Percentiles rank a stretch among this genome's conserved stretches.
Conservation (phyloP, 2,888 invertebrate genomes). For the Tetranychus truncatus region DNA sequence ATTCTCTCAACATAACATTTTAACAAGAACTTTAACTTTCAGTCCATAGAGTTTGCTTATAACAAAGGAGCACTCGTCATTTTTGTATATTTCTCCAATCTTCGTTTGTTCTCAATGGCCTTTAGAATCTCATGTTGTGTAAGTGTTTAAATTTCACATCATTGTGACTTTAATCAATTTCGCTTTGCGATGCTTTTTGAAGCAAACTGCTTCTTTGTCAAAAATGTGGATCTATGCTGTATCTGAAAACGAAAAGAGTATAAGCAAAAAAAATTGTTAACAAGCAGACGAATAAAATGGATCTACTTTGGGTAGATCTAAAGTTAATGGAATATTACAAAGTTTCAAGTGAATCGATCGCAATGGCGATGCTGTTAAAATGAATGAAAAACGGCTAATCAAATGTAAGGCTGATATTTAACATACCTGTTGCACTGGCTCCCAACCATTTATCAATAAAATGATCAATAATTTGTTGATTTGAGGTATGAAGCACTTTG, state of each 20-base stretch:
- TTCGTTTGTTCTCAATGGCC: not conserved
- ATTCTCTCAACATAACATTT: not conserved
- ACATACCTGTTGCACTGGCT: slow-evolving; percentile 12
- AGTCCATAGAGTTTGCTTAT: not conserved
- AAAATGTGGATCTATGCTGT: no score
- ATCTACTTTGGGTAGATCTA: no score
- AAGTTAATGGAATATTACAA: no score
- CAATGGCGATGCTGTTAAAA: no score
- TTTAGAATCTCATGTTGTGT: not conserved
- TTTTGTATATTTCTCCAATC: not conserved
- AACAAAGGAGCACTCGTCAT: not conserved
- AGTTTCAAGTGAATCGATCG: no score
- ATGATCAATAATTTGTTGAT: slow-evolving; percentile 44
- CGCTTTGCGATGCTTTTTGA: not conserved
- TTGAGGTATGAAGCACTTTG: slow-evolving; percentile 32
- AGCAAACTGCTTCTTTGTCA: not conserved
- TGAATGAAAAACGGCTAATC: no score
- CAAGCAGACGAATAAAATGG: no score
- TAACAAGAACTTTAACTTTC: not conserved
- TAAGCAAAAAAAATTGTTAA: no score
- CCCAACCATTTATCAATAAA: slow-evolving; percentile 37
- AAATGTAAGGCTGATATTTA: no score
- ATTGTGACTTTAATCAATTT: not conserved
- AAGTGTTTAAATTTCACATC: not conserved
- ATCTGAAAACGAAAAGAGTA: no score